Evolutionary conservation across 2,113 vertebrate species (phyloP), one percentile per base, ranked within the genome.

Genomic region (Pterophyllum scalare): DNA sequence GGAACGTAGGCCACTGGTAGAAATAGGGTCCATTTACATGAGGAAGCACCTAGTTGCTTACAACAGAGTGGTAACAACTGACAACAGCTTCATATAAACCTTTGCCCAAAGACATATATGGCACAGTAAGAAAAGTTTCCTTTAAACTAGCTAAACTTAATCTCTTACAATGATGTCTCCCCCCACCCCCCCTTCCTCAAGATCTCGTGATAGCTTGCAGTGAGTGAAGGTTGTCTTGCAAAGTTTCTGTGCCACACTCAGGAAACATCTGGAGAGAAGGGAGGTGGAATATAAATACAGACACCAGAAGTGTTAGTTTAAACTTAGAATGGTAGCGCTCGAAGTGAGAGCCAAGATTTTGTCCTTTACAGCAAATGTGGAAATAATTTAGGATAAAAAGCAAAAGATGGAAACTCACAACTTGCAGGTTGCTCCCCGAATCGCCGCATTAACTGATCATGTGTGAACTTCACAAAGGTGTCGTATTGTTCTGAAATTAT

Each of bases 391-490:
- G 46, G 11, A 72, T 54, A 52, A 19, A 46, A 46, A 46, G 14
- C 13, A 46, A 80, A 4, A 78, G 19, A 1, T 3, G 57, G 87
- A 2, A 38, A 98, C 98, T 97, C 93, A 99, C 98, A 99, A 95
- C 98, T 99, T 87, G 98, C 98, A 91, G 98, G 98, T 96, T 99
- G 98, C 96, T 99, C 98, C 91, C 98, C 98, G 85, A 99, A 99
- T 96, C 98, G 96, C 95, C 97, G 97, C 98, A 99, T 99, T 94
- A 99, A 95, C 58, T 99, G 98, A 92, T 99, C 98, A 85, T 99
- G 98, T 85, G 98, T 99, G 95, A 99, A 99, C 96, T 99, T 99
- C 96, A 99, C 98, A 96, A 99, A 99, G n/a, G 97, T 98, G 94
- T 99, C 98, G 22, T 99, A 99, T 94, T 99, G 98, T 96, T 99